Conservation (phyloP, 2,113 vertebrate species). For the Taxidea taxus region DNA sequence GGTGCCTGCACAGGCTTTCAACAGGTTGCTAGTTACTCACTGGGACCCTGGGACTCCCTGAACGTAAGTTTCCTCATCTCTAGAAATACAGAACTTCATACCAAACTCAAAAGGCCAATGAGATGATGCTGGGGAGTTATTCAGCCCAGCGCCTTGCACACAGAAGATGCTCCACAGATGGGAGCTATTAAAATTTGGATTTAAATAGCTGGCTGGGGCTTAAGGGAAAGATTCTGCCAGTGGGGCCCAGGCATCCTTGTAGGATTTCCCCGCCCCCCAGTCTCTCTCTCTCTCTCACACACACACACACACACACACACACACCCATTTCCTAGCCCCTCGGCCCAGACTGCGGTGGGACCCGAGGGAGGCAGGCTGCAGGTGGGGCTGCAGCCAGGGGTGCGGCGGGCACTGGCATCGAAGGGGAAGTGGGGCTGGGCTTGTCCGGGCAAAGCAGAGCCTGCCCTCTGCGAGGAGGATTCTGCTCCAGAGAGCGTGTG, state of each 20-base stretch:
- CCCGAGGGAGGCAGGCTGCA: neutral
- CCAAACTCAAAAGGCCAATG: neutral
- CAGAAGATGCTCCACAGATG: neutral
- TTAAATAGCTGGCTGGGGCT: neutral
- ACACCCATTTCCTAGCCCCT: neutral
- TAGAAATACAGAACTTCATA: neutral
- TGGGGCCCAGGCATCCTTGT: neutral
- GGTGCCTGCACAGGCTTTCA: neutral
- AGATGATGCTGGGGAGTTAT: neutral
- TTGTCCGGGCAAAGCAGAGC: slow-evolving; percentile 54
- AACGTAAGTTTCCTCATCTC: neutral
- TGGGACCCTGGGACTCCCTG: neutral
- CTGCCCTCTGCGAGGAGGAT: neutral
- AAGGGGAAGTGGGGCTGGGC: neutral
- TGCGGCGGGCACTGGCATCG: neutral
- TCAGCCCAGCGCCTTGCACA: rapidly evolving
- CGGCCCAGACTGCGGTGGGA: neutral
- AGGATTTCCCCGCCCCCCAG: rapidly evolving
- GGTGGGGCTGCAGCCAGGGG: neutral
- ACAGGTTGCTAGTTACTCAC: neutral
- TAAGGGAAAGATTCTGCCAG: neutral
- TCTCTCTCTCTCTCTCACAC: too few species aligned
- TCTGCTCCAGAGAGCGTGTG: neutral
- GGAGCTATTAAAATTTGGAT: neutral
- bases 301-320: neutral